Evolutionary conservation across 2,888 invertebrate species (phyloP).

Genomic region (Zootermopsis nevadensis): DNA sequence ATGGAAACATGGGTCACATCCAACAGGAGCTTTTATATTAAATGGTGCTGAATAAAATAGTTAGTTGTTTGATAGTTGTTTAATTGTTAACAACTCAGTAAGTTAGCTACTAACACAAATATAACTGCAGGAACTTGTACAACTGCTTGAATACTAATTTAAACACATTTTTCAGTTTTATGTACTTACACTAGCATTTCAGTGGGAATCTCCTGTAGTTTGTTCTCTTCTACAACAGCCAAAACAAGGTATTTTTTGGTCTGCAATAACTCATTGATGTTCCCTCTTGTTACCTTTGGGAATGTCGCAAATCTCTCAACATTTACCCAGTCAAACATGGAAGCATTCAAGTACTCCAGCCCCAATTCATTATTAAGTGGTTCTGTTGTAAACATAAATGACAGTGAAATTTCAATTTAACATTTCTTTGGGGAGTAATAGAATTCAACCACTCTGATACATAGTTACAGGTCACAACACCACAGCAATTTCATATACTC

Average conservation of each 20-base stretch:
- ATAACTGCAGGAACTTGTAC: too few relatives aligned
- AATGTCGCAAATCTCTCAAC: slow-evolving; percentile 90
- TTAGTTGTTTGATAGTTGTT: too few relatives aligned
- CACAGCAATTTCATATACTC: too few relatives aligned
- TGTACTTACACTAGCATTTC: slow-evolving; percentile 75
- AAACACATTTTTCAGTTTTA: neutral
- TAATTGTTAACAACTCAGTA: too few relatives aligned
- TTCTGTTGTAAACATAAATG: slow-evolving; percentile 25
- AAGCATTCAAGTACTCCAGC: slow-evolving; percentile 70
- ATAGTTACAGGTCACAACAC: neutral
- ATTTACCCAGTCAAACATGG: slow-evolving; percentile 88
- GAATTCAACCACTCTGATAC: neutral
- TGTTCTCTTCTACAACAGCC: slow-evolving; percentile 89
- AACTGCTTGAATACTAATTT: too few relatives aligned
- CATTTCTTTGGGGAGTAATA: too few relatives aligned
- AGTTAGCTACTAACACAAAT: too few relatives aligned
- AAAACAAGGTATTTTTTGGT: slow-evolving; percentile 89
- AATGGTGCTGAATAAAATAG: too few relatives aligned
- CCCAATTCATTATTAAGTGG: neutral
- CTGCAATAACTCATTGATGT: slow-evolving; percentile 79
- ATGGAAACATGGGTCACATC: too few relatives aligned
- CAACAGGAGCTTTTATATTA: too few relatives aligned
- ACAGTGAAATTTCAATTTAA: too few relatives aligned
- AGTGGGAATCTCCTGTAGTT: slow-evolving; percentile 80
- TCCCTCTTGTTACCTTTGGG: slow-evolving; percentile 78